Evolutionary conservation across 2,113 vertebrate genomes (phyloP).

Genomic region (Trichomycterus rosablanca): DNA sequence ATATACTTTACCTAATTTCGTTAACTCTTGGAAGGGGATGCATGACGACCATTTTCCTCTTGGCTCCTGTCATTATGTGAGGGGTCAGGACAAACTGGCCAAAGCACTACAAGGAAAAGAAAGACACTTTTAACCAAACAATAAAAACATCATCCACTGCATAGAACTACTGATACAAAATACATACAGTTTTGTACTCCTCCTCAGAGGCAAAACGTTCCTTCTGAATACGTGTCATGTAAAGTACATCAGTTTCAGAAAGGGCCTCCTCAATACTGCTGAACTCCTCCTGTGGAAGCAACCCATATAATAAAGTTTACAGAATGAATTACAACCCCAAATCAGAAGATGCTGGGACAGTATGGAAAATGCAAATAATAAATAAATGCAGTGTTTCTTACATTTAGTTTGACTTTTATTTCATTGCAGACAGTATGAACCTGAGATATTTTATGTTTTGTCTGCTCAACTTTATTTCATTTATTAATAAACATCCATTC

Average conservation of each 20-base stretch:
- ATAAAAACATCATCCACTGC: background rate
- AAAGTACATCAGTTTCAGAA: conserved; percentile 88
- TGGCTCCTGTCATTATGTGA: conserved; percentile 95
- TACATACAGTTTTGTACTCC: conserved; percentile 83
- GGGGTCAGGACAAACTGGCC: conserved; percentile 94
- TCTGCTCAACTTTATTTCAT: too few species aligned
- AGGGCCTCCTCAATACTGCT: conserved; percentile 89
- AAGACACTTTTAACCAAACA: background rate
- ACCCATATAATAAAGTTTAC: background rate
- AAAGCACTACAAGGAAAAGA: conserved; percentile 73
- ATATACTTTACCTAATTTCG: conserved; percentile 94
- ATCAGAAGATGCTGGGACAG: too few species aligned
- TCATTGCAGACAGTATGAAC: too few species aligned
- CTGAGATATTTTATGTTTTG: too few species aligned
- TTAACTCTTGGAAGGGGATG: conserved; percentile 93
- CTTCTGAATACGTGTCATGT: conserved; percentile 96
- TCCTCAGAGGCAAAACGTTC: conserved; percentile 78
- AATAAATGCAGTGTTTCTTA: too few species aligned
- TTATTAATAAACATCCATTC: too few species aligned
- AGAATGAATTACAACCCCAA: too few species aligned
- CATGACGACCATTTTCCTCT: conserved; percentile 98
- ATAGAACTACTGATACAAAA: background rate
- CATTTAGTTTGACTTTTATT: too few species aligned
- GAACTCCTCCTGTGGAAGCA: conserved; percentile 81
- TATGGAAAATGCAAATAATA: too few species aligned